Percentiles rank a stretch among this genome's conserved stretches.
phyloP scores from a whole-genome alignment of 1,140 invertebrate genomes.

The Teleopsis dalmanni region DNA sequence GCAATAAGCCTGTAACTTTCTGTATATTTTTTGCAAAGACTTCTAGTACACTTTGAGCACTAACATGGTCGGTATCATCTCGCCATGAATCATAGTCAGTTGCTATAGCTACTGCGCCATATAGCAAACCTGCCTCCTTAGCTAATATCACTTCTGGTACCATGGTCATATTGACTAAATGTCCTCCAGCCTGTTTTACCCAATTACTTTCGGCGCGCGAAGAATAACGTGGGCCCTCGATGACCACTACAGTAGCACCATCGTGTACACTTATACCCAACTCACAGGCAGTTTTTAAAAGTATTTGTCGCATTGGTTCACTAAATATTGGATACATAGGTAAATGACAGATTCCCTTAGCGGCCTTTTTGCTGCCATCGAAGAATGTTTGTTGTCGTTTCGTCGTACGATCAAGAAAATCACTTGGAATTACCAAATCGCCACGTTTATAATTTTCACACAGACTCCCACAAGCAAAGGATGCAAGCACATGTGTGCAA shows the following conservation, averaged over 20 bases:
- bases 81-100: constrained; percentile 97
- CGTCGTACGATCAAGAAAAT: constrained; percentile 80
- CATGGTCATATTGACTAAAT: constrained; percentile 91
- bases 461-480: constrained; percentile 61
- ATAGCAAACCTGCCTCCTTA: constrained; percentile 85
- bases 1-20: constrained; percentile 59
- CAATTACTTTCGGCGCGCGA: constrained; percentile 82
- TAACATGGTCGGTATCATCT: constrained; percentile 57
- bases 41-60: constrained; percentile 55
- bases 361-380: constrained; percentile 58
- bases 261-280: constrained; percentile 53
- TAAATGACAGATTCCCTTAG: constrained; percentile 76
- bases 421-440: constrained; percentile 78
- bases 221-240: constrained; percentile 84
- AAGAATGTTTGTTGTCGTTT: constrained; percentile 75
- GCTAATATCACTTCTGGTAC: constrained; percentile 88
- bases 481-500: constrained; percentile 81
- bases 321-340: constrained; percentile 85
- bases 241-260: constrained; percentile 72
- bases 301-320: constrained; percentile 54
- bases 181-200: constrained; percentile 73
- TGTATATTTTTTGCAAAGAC: constrained; percentile 61
- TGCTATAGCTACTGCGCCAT: constrained; percentile 78
- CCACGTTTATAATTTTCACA: constrained; percentile 77
- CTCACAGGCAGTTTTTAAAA: constrained; percentile 56